Base-by-base conservation (phyloP, 1,140 invertebrate genomes). In the Zophobas morio region DNA sequence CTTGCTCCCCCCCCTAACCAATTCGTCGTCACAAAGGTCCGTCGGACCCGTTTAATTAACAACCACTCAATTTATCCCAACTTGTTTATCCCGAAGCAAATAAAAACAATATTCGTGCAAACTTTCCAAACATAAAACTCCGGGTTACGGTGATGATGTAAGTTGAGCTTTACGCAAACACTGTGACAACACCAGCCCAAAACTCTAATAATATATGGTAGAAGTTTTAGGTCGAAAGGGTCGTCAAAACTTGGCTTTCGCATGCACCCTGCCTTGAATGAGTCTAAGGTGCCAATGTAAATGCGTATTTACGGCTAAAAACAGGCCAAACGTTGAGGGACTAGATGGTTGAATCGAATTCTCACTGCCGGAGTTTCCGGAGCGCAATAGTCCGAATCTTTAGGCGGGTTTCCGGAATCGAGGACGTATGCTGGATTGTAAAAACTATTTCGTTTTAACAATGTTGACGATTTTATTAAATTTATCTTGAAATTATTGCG, bases 121-220 rank as follows among this genome's bases (percentile, higher is more conserved):
- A 51, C 4, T 51, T 51, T 20, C n/a, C 6, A 51, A 51, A 51
- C 49, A 51, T 51, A 51, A 51, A 57, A 57, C 32, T 57, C 54
- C 32, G 54, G 34, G 49, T 51, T 51, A 51, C 49, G n/a, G 54
- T 57, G 54, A 57, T 57, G 54, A 57, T 57, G 54, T 57, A 57
- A 57, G 54, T 57, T 57, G 54, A 57, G 54, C 54, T 20, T 20
- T 34, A 57, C 32, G 54, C 54, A 57, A 57, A 57, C 54, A 57
- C 54, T 57, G 54, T 57, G 54, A 57, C 54, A 57, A 57, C 54
- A 36, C 54, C 54, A 57, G 20, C 34, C 54, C 54, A 57, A 57
- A 57, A 57, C 54, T 57, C 54, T 57, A 57, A 57, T 57, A 57
- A 57, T 57, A 57, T 57, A 57, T 57, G 54, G 54, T 34, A 20